Evolutionary conservation across 2,113 vertebrate genomes (phyloP).

Genomic region (Alligator sinensis): DNA sequence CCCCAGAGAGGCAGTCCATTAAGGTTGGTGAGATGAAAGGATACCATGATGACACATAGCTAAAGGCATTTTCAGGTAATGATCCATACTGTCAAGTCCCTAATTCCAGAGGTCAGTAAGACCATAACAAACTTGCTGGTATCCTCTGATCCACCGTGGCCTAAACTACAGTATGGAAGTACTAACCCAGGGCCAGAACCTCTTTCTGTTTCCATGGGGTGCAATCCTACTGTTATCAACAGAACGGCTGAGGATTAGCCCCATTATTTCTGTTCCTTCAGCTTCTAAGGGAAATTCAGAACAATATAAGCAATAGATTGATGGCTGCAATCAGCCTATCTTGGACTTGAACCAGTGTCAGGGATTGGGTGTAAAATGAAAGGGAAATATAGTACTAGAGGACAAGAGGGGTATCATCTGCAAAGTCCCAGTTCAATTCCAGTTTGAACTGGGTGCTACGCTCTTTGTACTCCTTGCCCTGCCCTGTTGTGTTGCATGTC

Average conservation of each 20-base stretch:
- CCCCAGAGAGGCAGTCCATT: background rate
- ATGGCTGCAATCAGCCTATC: background rate
- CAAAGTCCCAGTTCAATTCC: background rate
- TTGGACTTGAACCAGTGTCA: background rate
- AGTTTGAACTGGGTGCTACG: background rate
- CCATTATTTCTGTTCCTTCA: background rate
- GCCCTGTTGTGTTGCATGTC: background rate
- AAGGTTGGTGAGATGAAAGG: background rate
- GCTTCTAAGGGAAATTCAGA: background rate
- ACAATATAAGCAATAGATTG: background rate
- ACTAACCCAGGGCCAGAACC: background rate
- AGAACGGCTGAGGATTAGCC: background rate
- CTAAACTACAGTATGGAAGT: background rate
- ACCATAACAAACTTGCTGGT: background rate
- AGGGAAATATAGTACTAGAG: background rate
- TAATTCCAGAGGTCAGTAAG: background rate
- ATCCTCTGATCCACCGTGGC: background rate
- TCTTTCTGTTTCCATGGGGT: background rate
- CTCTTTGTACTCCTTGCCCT: background rate
- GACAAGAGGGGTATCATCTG: background rate
- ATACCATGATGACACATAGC: background rate
- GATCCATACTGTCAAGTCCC: background rate
- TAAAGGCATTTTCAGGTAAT: background rate
- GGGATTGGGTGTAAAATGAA: background rate
- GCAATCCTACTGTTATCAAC: background rate